Percentiles rank a stretch among this genome's conserved stretches.
These are phyloP conservation scores for Notiomystis cincta DNA, from an alignment of 2,113 vertebrate genomes.

Conservation along the genomic window DNA sequence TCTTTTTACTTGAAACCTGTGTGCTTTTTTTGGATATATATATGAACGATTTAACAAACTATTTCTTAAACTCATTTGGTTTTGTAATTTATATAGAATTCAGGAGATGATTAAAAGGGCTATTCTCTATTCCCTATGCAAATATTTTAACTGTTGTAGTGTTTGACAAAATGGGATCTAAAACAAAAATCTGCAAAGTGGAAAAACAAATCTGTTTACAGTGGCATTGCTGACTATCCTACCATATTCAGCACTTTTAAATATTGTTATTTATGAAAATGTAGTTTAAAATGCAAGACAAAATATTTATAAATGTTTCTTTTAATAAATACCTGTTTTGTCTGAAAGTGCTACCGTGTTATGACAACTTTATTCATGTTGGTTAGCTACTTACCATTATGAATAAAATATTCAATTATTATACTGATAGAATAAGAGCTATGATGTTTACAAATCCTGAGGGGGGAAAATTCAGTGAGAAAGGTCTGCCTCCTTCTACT, in stretches of 20 bases:
- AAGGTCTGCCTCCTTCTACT: slow-evolving; percentile 66
- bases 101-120: slow-evolving; percentile 84
- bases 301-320: slow-evolving; percentile 82
- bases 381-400: slow-evolving; percentile 72
- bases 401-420: slow-evolving; percentile 71
- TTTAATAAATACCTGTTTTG: slow-evolving; percentile 80
- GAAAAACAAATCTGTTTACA: slow-evolving; percentile 81
- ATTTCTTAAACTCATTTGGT: slow-evolving; percentile 76
- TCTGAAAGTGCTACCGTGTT: slow-evolving; percentile 77
- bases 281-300: slow-evolving; percentile 77
- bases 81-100: slow-evolving; percentile 83
- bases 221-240: slow-evolving; percentile 81
- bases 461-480: slow-evolving; percentile 42
- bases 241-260: slow-evolving; percentile 84
- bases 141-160: slow-evolving; percentile 83
- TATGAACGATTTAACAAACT: slow-evolving; percentile 69
- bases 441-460: slow-evolving; percentile 77
- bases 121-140: slow-evolving; percentile 86
- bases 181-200: slow-evolving; percentile 67
- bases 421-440: slow-evolving; percentile 64
- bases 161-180: slow-evolving; percentile 78
- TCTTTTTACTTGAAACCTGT: slow-evolving; percentile 78
- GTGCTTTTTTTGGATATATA: slow-evolving; percentile 74
- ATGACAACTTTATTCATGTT: slow-evolving; percentile 75
- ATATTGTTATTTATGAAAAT: slow-evolving; percentile 82